Evolutionary conservation across 2,797 vertebrate species (phyloP).

Genomic region (Knipowitschia caucasica): DNA sequence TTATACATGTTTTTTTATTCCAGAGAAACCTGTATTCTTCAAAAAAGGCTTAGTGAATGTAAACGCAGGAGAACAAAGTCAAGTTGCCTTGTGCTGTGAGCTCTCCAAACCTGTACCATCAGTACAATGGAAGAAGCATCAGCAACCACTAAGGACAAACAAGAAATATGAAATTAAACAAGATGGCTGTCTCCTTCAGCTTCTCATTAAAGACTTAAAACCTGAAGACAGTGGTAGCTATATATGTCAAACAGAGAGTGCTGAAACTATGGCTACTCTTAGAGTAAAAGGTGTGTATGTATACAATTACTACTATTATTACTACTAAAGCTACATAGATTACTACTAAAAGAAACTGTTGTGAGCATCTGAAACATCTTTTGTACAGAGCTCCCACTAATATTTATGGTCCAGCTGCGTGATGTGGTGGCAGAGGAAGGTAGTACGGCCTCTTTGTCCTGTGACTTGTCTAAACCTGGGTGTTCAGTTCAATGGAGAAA

Average conservation of each 20-base stretch:
- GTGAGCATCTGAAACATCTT: too few species aligned
- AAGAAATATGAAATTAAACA: conserved; percentile 77
- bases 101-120: conserved; percentile 69
- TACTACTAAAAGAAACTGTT: too few species aligned
- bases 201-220: conserved; percentile 76
- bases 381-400: conserved; percentile 67
- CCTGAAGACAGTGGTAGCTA: conserved; percentile 81
- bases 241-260: conserved; percentile 62
- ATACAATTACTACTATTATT: not conserved
- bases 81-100: conserved; percentile 60
- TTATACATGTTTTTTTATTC: not conserved
- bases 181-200: conserved; percentile 64
- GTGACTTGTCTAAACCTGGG: conserved; percentile 79
- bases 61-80: conserved; percentile 51
- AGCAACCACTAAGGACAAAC: conserved; percentile 67
- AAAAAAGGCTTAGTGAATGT: conserved; percentile 41
- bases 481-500: conserved; percentile 80
- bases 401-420: conserved; percentile 79
- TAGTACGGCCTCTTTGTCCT: conserved; percentile 70
- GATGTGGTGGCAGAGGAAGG: conserved; percentile 79
- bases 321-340: too few species aligned
- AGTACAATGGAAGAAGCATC: conserved; percentile 80
- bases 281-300: conserved; percentile 46
- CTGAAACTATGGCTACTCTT: conserved; percentile 48
- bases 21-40: conserved; percentile 55